Percentiles rank a stretch among this genome's conserved stretches.
Conservation (phyloP, 2,888 invertebrate genomes). For the Drosophila subsilvestris region DNA sequence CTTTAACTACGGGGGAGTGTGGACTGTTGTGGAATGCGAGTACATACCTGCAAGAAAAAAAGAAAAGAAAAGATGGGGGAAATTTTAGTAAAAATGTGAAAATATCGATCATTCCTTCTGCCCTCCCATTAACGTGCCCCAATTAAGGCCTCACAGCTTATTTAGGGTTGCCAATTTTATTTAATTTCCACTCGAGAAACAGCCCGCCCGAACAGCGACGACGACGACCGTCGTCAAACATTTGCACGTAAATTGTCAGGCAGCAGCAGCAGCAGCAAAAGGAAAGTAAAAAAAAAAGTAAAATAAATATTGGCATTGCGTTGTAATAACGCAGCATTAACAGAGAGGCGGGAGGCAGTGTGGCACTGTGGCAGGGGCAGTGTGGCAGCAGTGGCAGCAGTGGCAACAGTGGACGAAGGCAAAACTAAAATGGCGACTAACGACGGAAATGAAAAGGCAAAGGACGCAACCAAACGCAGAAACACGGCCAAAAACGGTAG, state of each 20-base stretch:
- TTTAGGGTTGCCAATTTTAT: constrained; percentile 72
- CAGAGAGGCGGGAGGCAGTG: constrained; percentile 25
- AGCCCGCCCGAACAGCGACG: constrained; percentile 6
- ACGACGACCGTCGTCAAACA: constrained; percentile 61
- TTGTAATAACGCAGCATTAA: constrained; percentile 79
- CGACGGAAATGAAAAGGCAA: constrained; percentile 65
- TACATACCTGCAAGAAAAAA: constrained; percentile 1
- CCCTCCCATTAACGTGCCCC: constrained; percentile 49
- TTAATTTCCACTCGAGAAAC: constrained; percentile 60
- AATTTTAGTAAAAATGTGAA: constrained; percentile 1
- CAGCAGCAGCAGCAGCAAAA: neutral
- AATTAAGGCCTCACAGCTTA: constrained; percentile 66
- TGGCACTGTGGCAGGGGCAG: neutral
- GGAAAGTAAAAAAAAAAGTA: constrained; percentile 23
- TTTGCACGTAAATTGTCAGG: constrained; percentile 68
- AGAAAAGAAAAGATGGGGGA: neutral
- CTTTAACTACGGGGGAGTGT: neutral
- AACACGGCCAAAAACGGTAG: constrained; percentile 13
- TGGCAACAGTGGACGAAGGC: constrained; percentile 19
- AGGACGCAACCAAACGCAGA: constrained; percentile 14
- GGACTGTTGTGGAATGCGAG: neutral
- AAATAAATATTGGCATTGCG: constrained; percentile 77
- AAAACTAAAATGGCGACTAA: constrained; percentile 60
- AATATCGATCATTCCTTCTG: constrained; percentile 17
- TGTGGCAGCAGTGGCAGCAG: constrained; percentile 5